Evolutionary conservation across 2,888 invertebrate genomes (phyloP), one percentile per base, ranked within the genome.

Genomic region (Dryomyza anilis): DNA sequence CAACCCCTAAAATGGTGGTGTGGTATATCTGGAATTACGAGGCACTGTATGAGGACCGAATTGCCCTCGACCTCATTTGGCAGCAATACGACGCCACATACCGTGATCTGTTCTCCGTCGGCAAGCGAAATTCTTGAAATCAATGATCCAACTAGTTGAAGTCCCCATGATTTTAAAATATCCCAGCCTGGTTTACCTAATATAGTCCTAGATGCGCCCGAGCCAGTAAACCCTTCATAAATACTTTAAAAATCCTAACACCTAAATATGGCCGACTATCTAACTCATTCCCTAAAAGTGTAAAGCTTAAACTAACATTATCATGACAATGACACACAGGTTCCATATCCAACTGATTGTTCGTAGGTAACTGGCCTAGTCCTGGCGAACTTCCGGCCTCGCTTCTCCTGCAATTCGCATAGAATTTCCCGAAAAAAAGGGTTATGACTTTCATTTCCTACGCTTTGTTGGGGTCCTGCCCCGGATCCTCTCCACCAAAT

Each of bases 291-390:
- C 33, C 33, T 59, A 63, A 55, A 25, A 48, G 39, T 36, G 71
- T 68, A 70, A 75, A 76, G 75, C 74, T 76, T 76, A 76, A 74
- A 76, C 66, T 69, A 60, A 75, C 75, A 75, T 74, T 72, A 74
- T 72, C 74, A 74, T 74, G 75, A 65, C 69, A 45, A 58, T 48
- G 33, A 25, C 30, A 19, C 16, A 10, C 33, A 12, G 29, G 8
- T 4, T 33, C 55, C 21, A 43, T 12, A 8, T 6, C 33, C 33
- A 33, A 12, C 33, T 33, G 33, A 12, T 33, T 33, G 33, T 12
- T 8, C 33, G 33, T 12, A 33, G 33, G 23, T 23, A 23, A 50
- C 50, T 23, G 23, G 6, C 21, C n/a, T n/a, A 23, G 4, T 50
- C n/a, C n/a, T 21, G 23, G 19, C n/a, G 50, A 27, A 23, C 25